Evolutionary conservation across 2,113 vertebrate genomes (phyloP).

Genomic region (Petrocephalus microphthalmus): DNA sequence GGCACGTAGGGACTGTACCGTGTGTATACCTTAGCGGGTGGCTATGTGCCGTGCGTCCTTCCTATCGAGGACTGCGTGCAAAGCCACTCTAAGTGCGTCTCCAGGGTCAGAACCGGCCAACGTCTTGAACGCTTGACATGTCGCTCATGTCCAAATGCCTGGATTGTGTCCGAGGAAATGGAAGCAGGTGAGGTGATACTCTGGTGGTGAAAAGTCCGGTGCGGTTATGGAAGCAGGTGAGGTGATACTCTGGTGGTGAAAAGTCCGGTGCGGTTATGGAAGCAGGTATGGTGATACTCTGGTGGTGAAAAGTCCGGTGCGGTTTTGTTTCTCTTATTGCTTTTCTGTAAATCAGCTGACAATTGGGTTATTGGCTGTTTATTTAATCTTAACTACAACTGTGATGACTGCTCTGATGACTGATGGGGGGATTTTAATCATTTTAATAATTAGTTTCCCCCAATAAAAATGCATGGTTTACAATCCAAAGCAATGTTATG

Average conservation of each 20-base stretch:
- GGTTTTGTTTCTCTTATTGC: background rate
- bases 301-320: background rate
- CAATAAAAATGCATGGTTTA: background rate
- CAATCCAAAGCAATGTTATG: background rate
- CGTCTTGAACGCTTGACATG: conserved; percentile 53
- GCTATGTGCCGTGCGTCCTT: conserved; percentile 29
- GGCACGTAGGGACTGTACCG: too few relatives aligned
- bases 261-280: conserved; percentile 22
- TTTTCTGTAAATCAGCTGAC: background rate
- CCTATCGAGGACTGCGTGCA: conserved; percentile 24
- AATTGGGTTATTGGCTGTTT: background rate
- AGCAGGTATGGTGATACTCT: conserved; percentile 58
- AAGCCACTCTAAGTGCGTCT: background rate
- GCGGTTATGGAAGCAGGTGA: conserved; percentile 62
- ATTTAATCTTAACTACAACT: background rate
- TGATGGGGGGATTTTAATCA: background rate
- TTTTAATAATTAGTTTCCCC: background rate
- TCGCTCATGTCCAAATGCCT: conserved; percentile 66
- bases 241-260: conserved; percentile 13
- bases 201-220: background rate
- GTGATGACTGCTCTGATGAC: background rate
- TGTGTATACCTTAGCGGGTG: conserved; percentile 32
- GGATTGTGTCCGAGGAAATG: conserved; percentile 55
- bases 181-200: conserved; percentile 59
- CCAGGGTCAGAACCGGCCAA: conserved; percentile 11